Evolutionary conservation across 2,113 vertebrate genomes (phyloP).

Genomic region (Platanista minor): DNA sequence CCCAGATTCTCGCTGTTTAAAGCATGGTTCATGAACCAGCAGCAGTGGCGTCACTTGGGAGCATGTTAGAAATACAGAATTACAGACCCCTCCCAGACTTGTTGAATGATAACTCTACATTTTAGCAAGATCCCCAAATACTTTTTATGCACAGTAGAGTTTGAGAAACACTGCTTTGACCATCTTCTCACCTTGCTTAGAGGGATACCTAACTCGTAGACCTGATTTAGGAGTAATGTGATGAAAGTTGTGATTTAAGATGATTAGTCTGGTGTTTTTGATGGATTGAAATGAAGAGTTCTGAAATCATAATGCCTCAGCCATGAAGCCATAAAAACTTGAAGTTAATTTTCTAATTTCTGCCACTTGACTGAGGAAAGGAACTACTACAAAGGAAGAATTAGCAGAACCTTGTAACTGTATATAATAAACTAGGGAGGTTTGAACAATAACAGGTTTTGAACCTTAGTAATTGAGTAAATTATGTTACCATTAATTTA

Average conservation of each 20-base stretch:
- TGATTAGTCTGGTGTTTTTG: not conserved
- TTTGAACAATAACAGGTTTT: not conserved
- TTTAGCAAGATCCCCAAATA: not conserved
- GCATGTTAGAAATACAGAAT: constrained; percentile 5
- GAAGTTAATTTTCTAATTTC: constrained; percentile 18
- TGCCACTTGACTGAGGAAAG: not conserved
- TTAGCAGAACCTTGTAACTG: not conserved
- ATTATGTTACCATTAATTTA: not conserved
- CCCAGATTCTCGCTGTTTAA: not conserved
- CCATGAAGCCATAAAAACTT: not conserved
- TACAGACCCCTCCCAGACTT: not conserved
- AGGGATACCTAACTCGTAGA: not conserved
- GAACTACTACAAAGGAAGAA: not conserved
- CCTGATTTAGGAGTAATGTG: not conserved
- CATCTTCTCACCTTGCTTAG: not conserved
- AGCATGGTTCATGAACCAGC: not conserved
- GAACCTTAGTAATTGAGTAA: not conserved
- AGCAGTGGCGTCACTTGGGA: not conserved
- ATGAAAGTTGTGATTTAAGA: not conserved
- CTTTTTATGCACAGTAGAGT: not conserved
- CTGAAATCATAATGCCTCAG: not conserved
- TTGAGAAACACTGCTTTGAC: not conserved
- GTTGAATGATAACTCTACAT: not conserved
- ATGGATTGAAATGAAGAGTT: not conserved
- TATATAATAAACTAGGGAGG: not conserved